Base-by-base conservation (phyloP, 2,888 invertebrate genomes). In the Parnassius glacialis region DNA sequence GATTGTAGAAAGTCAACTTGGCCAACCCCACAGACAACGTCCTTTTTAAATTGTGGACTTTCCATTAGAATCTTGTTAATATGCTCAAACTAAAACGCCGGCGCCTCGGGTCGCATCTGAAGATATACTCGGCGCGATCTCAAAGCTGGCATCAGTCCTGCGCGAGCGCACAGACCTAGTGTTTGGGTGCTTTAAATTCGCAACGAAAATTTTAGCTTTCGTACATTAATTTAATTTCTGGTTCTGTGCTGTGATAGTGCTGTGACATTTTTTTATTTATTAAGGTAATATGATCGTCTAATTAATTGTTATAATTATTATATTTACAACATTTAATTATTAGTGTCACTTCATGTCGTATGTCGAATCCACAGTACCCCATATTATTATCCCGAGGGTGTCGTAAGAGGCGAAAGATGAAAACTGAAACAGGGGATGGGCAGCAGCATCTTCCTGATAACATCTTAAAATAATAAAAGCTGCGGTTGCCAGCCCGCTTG, bases 131-230 rank as follows among this genome's bases (percentile, higher is more conserved):
- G 61, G 62, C 63, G 68, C 66, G 51, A 61, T 64, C 64, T 64
- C 65, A 66, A 68, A 68, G 65, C 64, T 67, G 63, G 59, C 68
- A 72, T 69, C 81, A 82, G 82, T 81, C 59, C 68, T 63, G 73
- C 74, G 78, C 71, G 74, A 69, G 75, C 72, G 74, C 79, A 68
- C 16, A 16, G 16, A 16, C 55, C 54, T 16, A 41, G 61, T 50
- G 58, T 62, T 9, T 53, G 53, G 67, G 65, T 70, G 67, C 60
- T 67, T 59, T 55, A 64, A 51, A 57, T 61, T 60, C 41, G 61
- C 48, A 43, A 41, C 48, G 43, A 20, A 9, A 45, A 44, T 50
- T 51, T 13, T 34, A 16, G 25, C 9, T 58, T 41, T 47, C 55
- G 56, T 56, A 44, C 16, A 12, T 10, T 44, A 16, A 11, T 45